These are phyloP conservation scores for Microctonus aethiopoides DNA, from an alignment of 2,888 invertebrate species.

Conservation along the genomic window DNA sequence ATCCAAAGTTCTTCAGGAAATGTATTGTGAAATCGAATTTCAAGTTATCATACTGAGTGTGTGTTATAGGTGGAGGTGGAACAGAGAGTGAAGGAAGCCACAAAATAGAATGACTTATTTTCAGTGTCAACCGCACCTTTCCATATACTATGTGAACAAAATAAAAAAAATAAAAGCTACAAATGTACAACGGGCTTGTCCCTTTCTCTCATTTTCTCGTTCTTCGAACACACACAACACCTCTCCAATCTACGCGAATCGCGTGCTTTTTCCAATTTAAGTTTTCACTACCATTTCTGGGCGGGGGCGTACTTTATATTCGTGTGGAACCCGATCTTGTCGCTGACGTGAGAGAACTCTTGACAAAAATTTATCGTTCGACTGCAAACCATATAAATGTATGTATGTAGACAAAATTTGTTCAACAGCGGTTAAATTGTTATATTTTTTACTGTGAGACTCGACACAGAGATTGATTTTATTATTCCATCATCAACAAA, in stretches of 20 bases:
- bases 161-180: background rate
- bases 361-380: background rate
- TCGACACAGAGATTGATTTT: background rate
- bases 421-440: background rate
- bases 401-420: background rate
- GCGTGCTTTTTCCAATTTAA: conserved; percentile 27
- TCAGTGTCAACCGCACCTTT: conserved; percentile 9
- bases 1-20: conserved; percentile 1
- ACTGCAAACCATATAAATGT: background rate
- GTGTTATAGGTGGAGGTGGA: no score
- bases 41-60: conserved; percentile 11
- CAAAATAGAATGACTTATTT: background rate
- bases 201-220: no score
- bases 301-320: background rate
- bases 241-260: background rate
- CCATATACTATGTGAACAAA: background rate
- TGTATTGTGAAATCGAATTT: conserved; percentile 11
- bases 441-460: background rate
- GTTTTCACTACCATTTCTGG: background rate
- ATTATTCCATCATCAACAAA: background rate
- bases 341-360: background rate
- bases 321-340: background rate
- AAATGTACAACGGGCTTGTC: no score
- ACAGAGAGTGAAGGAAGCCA: background rate
- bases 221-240: background rate